Conservation (phyloP, 2,113 vertebrate species). For the Pachycephala philippinensis region DNA sequence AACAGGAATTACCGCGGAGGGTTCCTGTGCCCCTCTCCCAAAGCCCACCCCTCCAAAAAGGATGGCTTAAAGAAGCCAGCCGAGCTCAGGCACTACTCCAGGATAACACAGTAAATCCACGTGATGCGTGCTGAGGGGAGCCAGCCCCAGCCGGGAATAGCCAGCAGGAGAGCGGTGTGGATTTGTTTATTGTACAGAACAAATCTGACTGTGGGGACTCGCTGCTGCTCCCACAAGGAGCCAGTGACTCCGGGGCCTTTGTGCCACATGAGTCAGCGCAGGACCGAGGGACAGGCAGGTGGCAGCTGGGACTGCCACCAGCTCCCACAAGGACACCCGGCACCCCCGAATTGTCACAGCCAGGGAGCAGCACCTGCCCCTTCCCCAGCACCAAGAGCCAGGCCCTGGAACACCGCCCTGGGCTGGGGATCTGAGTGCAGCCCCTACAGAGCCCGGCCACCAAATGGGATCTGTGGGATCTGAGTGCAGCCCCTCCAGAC, state of each 20-base stretch:
- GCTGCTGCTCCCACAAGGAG: accelerated
- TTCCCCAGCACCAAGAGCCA: not conserved
- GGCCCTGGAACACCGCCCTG: accelerated
- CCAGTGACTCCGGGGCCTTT: accelerated
- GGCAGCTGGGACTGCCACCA: not conserved
- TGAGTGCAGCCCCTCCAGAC: accelerated
- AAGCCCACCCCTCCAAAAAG: not conserved
- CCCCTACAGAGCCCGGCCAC: accelerated
- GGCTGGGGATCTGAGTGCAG: not conserved
- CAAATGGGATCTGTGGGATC: accelerated
- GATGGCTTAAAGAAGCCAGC: conserved; percentile 17
- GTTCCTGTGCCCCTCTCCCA: conserved; percentile 5
- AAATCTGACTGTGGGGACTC: not conserved
- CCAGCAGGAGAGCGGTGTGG: not conserved
- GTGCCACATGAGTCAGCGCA: accelerated
- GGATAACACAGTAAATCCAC: not conserved
- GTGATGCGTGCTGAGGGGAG: not conserved
- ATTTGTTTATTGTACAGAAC: not conserved
- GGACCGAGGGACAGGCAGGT: accelerated
- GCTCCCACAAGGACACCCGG: not conserved
- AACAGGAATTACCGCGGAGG: conserved; percentile 52
- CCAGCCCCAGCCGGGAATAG: not conserved
- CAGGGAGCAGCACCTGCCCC: not conserved
- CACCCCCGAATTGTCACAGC: accelerated
- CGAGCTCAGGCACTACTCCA: conserved; percentile 22